These are phyloP conservation scores for Limnephilus marmoratus DNA, from an alignment of 2,888 invertebrate genomes.

Conservation along the genomic window DNA sequence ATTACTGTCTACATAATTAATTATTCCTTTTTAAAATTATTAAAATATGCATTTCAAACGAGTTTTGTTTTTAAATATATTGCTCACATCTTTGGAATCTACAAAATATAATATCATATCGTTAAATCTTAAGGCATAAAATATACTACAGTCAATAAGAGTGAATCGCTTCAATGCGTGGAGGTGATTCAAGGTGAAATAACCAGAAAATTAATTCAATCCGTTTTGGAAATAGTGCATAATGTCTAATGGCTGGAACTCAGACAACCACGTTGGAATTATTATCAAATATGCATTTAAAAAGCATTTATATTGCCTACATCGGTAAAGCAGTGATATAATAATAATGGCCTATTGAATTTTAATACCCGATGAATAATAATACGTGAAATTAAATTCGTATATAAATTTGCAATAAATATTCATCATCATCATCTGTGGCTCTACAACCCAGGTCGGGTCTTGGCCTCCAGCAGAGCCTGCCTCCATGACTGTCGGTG, in stretches of 20 bases:
- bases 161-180: background rate
- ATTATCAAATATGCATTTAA: background rate
- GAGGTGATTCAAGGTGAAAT: constrained; percentile 15
- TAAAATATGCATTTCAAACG: background rate
- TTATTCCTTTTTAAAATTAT: background rate
- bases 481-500: too few species aligned
- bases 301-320: background rate
- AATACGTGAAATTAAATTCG: background rate
- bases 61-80: background rate
- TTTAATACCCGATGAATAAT: background rate
- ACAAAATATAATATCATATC: background rate
- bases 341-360: background rate
- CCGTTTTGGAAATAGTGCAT: background rate
- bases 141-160: background rate
- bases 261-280: background rate
- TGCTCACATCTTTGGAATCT: background rate
- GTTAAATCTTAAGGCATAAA: background rate
- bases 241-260: background rate
- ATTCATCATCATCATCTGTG: too few species aligned
- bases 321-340: background rate
- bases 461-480: too few species aligned
- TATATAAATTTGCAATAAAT: too few species aligned
- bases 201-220: background rate
- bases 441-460: too few species aligned
- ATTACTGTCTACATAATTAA: background rate